A percentile compares a stretch with the other conserved stretches of the same genome.
Conservation (phyloP, 2,888 invertebrate species). For the Ptychoptera contaminata region DNA sequence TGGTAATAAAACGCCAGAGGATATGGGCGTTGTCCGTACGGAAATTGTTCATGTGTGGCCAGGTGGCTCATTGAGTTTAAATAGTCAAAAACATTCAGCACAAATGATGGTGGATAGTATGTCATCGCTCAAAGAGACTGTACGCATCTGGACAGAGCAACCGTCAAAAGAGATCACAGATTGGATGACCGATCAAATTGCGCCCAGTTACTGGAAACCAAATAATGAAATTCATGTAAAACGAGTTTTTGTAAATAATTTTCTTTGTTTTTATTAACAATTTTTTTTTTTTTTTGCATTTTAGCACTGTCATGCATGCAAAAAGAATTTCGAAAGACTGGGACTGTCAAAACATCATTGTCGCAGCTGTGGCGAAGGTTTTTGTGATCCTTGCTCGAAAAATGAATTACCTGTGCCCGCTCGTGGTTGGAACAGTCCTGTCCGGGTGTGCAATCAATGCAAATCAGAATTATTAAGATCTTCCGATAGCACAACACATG, state of each 20-base stretch:
- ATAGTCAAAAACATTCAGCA: conserved; percentile 38
- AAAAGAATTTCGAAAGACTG: conserved; percentile 36
- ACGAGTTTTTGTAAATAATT: conserved; percentile 14
- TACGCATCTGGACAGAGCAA: conserved; percentile 47
- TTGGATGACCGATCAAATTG: conserved; percentile 59
- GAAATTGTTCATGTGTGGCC: conserved; percentile 58
- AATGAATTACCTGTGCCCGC: conserved; percentile 49
- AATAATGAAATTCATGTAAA: conserved; percentile 54
- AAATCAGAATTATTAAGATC: conserved; percentile 23
- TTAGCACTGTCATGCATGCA: conserved; percentile 50
- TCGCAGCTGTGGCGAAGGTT: conserved; percentile 63
- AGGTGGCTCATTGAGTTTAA: conserved; percentile 32
- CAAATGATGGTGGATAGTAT: conserved; percentile 49
- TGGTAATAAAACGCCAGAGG: conserved; percentile 59
- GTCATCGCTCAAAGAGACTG: conserved; percentile 42
- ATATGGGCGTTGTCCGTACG: conserved; percentile 41
- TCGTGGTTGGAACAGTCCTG: conserved; percentile 51
- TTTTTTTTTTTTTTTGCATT: conserved; percentile 6
- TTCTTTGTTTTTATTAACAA: conserved; percentile 2
- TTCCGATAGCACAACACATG: background rate
- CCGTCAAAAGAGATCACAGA: conserved; percentile 48
- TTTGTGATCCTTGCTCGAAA: conserved; percentile 58
- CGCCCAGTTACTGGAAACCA: conserved; percentile 66
- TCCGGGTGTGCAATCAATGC: conserved; percentile 60
- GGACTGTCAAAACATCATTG: conserved; percentile 56